phyloP scores from a whole-genome alignment of 23 tunicate species.

The Trididemnum nubilum region DNA sequence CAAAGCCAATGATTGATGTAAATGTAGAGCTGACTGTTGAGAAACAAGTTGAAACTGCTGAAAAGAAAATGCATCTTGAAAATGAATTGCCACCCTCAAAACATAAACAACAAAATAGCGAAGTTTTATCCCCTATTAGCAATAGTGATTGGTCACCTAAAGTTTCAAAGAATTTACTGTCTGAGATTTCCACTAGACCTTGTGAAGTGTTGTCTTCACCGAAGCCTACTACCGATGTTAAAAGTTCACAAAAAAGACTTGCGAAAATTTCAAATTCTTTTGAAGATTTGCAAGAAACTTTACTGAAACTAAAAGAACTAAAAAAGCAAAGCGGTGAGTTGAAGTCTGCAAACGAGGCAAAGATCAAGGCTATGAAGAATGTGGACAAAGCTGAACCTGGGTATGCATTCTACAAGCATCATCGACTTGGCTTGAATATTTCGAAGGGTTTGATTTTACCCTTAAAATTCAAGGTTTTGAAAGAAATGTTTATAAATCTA shows the following conservation, averaged over 20 bases:
- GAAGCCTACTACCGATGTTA: neutral
- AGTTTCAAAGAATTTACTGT: neutral
- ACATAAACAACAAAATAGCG: neutral
- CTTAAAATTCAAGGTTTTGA: constrained; percentile 62
- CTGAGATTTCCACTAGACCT: neutral
- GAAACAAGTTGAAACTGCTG: neutral
- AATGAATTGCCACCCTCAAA: neutral
- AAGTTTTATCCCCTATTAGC: neutral
- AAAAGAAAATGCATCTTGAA: neutral
- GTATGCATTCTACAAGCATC: constrained; percentile 56
- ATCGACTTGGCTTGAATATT: constrained; percentile 65
- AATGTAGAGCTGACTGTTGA: neutral
- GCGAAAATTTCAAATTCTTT: neutral
- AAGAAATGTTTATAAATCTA: constrained; percentile 57
- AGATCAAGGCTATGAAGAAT: constrained; percentile 16
- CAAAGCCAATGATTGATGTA: neutral
- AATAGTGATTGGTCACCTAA: neutral
- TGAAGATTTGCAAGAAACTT: constrained; percentile 61
- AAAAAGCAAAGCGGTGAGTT: neutral
- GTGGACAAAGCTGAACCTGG: constrained; percentile 1
- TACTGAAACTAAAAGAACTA: too few species aligned
- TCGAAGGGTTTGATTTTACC: constrained; percentile 73
- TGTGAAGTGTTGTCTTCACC: neutral
- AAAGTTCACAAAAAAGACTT: neutral
- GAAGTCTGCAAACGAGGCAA: neutral